These are phyloP conservation scores for Kryptolebias ocellatus DNA, from an alignment of 2,797 vertebrate species.

Conservation along the genomic window DNA sequence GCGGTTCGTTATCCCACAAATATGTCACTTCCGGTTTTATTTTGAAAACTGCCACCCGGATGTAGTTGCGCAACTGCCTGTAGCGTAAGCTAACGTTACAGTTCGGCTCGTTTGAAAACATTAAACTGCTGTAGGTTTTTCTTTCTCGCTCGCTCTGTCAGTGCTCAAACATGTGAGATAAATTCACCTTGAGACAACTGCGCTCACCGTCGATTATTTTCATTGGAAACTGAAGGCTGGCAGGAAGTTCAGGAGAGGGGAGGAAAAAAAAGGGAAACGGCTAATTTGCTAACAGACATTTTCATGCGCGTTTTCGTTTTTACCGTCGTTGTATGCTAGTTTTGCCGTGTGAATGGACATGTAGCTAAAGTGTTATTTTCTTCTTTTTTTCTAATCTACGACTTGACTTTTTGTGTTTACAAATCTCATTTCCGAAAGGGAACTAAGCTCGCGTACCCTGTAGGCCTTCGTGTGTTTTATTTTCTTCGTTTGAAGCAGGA, in stretches of 20 bases:
- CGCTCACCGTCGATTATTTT: not conserved
- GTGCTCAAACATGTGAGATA: constrained; percentile 69
- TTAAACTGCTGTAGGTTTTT: constrained; percentile 19
- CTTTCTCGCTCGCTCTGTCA: constrained; percentile 27
- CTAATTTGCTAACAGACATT: constrained; percentile 45
- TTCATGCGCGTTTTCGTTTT: constrained; percentile 39
- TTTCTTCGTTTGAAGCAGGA: constrained; percentile 33
- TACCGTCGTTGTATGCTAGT: constrained; percentile 32
- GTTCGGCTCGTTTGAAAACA: constrained; percentile 73
- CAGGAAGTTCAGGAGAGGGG: not conserved
- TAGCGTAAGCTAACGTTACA: constrained; percentile 45
- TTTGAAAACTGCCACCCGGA: constrained; percentile 71
- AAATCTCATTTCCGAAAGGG: not conserved
- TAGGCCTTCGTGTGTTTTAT: constrained; percentile 47
- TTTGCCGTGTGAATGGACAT: constrained; percentile 47
- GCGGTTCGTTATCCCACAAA: too few relatives aligned
- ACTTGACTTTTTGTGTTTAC: constrained; percentile 19
- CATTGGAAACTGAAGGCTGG: not conserved
- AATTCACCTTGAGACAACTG: not conserved
- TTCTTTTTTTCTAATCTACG: constrained; percentile 6
- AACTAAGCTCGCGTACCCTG: constrained; percentile 17
- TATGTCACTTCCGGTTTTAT: constrained; percentile 50
- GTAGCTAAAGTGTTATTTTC: constrained; percentile 47
- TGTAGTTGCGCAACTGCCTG: constrained; percentile 34
- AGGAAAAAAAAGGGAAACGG: constrained; percentile 9